Conservation (phyloP, 1,140 invertebrate species). For the Pectinophora gossypiella region DNA sequence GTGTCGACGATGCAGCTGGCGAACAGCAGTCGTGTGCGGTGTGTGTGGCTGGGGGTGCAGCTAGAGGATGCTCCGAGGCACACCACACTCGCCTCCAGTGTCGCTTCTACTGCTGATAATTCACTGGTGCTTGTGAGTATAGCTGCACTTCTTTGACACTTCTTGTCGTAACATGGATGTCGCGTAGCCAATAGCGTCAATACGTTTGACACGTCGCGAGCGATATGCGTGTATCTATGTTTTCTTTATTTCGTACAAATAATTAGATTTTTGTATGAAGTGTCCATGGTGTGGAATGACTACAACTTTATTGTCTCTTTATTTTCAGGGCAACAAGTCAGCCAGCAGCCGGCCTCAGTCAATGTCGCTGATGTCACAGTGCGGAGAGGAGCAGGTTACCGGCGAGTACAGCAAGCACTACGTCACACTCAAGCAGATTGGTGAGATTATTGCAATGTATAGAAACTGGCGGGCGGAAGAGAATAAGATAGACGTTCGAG, state of each 20-base stretch:
- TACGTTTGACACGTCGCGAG: too few species aligned
- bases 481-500: too few species aligned
- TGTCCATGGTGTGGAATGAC: too few species aligned
- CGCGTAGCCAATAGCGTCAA: too few species aligned
- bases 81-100: constrained; percentile 62
- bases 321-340: constrained; percentile 54
- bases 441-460: constrained; percentile 60
- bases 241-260: too few species aligned
- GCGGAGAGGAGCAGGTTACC: constrained; percentile 71
- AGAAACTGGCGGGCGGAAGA: too few species aligned
- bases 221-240: too few species aligned
- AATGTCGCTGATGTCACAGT: constrained; percentile 73
- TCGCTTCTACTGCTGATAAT: constrained; percentile 65
- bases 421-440: constrained; percentile 82
- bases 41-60: constrained; percentile 68
- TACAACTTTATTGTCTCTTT: neutral
- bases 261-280: too few species aligned
- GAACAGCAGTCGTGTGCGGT: constrained; percentile 49
- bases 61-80: constrained; percentile 41
- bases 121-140: neutral
- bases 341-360: constrained; percentile 73
- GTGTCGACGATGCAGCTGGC: constrained; percentile 66
- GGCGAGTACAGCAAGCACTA: constrained; percentile 81
- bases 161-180: too few species aligned
- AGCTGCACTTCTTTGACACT: too few species aligned